Conservation (phyloP, 2,797 vertebrate species). For the Acrossocheilus wenchowensis region DNA sequence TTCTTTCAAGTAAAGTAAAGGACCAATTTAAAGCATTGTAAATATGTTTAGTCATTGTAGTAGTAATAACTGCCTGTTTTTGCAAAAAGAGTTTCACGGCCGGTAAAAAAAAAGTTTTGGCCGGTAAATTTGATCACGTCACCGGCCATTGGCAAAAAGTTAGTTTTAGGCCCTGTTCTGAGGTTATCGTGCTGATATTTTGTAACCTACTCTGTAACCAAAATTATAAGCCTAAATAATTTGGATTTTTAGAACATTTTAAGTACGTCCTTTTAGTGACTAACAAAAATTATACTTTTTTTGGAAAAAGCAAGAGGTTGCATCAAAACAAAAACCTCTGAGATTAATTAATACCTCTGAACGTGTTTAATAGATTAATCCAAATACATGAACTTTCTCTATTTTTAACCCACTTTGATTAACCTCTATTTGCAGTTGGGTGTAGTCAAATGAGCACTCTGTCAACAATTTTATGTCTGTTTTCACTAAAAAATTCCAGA, state of each 20-base stretch:
- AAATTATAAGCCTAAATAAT: background rate
- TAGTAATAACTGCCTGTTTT: no score
- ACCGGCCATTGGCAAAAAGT: no score
- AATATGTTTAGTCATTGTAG: no score
- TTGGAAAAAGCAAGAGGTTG: background rate
- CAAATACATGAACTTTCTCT: background rate
- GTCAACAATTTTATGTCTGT: background rate
- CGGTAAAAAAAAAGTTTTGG: no score
- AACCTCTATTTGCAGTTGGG: background rate
- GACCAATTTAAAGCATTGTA: no score
- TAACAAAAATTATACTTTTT: background rate
- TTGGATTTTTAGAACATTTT: background rate
- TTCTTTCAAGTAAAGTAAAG: no score
- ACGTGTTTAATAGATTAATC: background rate
- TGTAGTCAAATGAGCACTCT: background rate
- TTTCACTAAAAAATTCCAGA: background rate
- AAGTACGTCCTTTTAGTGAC: no score
- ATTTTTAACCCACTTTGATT: background rate
- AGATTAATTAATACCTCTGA: background rate
- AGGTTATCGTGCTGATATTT: background rate
- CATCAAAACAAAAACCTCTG: background rate
- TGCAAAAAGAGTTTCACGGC: no score
- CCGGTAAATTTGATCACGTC: no score
- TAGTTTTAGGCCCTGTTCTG: no score
- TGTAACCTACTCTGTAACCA: background rate